phyloP scores from a whole-genome alignment of 2,888 invertebrate species.

The Brachypterus glaber region DNA sequence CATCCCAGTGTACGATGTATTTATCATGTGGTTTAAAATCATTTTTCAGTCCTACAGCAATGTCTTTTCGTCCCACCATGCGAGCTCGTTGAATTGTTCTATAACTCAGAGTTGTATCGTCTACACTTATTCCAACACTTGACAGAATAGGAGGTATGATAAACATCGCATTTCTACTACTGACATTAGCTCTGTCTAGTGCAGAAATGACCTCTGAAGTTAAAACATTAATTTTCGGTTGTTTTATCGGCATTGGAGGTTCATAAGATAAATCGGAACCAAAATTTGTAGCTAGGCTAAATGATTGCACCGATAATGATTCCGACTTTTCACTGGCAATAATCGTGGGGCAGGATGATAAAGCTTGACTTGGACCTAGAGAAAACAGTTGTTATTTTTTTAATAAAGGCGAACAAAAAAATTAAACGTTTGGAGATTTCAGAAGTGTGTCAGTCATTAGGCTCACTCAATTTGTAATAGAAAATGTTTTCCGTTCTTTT shows the following conservation, averaged over 20 bases:
- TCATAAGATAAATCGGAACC: neutral
- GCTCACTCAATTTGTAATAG: no score
- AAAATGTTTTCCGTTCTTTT: no score
- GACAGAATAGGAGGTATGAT: neutral
- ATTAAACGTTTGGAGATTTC: no score
- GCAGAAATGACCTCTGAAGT: neutral
- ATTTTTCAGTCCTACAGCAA: neutral
- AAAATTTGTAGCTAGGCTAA: neutral
- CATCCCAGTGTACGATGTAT: conserved; percentile 12
- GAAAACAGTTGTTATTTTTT: no score
- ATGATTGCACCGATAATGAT: no score
- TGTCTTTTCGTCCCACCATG: neutral
- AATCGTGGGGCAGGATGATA: no score
- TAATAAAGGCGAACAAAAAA: no score
- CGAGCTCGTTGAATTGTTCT: neutral
- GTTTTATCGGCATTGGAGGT: neutral
- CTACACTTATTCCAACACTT: neutral
- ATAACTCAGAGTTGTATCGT: neutral
- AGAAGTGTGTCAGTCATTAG: no score
- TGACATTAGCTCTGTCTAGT: neutral
- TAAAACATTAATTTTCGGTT: neutral
- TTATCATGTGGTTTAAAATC: neutral
- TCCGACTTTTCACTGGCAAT: no score
- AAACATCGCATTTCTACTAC: neutral
- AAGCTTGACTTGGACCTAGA: no score